Conservation (phyloP, 2,113 vertebrate genomes). For the Tachycineta bicolor region DNA sequence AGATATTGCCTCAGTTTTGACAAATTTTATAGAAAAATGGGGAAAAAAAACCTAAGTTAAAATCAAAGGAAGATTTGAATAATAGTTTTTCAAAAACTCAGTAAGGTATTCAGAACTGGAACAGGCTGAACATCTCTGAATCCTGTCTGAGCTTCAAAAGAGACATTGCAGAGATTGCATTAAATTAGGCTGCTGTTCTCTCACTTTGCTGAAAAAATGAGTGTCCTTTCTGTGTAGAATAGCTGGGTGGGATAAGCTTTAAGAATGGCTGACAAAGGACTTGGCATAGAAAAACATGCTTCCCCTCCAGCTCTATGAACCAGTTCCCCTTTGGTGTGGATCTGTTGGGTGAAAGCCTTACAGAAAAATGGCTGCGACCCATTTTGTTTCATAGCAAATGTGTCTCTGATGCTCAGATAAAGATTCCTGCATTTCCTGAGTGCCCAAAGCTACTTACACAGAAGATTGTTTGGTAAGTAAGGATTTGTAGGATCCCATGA, state of each 20-base stretch:
- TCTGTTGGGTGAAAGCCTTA: not conserved
- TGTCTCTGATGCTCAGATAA: not conserved
- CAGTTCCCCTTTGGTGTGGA: not conserved
- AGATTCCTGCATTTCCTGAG: not conserved
- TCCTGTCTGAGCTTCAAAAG: slow-evolving; percentile 8
- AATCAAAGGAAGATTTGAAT: not conserved
- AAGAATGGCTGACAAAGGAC: not conserved
- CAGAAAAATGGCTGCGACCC: not conserved
- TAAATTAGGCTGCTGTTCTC: not conserved
- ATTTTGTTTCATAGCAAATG: not conserved
- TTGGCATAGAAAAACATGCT: not conserved
- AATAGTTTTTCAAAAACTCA: not conserved
- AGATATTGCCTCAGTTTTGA: not conserved
- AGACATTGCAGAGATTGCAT: not conserved
- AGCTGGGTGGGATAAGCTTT: not conserved
- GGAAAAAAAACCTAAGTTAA: not conserved
- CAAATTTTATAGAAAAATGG: not conserved
- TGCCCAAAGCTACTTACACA: slow-evolving; percentile 30
- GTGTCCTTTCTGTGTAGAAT: not conserved
- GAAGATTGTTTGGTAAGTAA: slow-evolving; percentile 24
- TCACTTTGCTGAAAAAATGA: not conserved
- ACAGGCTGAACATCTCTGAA: not conserved
- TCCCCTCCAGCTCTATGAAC: not conserved
- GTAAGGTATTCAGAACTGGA: not conserved
- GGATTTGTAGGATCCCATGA: slow-evolving; percentile 12